phyloP scores from a whole-genome alignment of 2,113 vertebrate genomes.

The Hippocampus guttulatus region DNA sequence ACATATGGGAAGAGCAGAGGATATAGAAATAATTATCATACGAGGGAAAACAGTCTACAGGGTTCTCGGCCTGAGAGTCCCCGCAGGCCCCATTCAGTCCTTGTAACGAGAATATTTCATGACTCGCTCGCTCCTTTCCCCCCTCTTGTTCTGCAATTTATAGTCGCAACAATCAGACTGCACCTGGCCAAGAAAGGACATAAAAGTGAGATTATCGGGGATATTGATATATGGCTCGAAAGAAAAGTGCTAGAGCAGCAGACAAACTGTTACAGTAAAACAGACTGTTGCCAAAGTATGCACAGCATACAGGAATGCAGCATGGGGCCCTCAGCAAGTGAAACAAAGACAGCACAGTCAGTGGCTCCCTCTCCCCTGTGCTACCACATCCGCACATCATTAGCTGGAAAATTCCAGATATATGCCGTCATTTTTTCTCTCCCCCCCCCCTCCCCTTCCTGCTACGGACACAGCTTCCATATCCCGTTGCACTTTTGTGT shows the following conservation, averaged over 20 bases:
- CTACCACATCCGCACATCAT: constrained; percentile 99
- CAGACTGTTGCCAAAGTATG: constrained; percentile 93
- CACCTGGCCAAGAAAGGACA: constrained; percentile 49
- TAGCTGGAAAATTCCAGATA: constrained; percentile 99
- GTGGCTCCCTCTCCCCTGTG: constrained; percentile 88
- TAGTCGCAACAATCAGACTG: constrained; percentile 35
- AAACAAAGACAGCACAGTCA: constrained; percentile 99
- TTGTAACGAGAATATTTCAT: constrained; percentile 61
- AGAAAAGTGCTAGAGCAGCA: constrained; percentile 70
- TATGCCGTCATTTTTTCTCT: constrained; percentile 94
- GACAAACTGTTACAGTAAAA: constrained; percentile 89
- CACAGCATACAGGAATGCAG: constrained; percentile 97
- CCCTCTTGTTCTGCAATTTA: constrained; percentile 32
- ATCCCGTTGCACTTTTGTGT: constrained; percentile 83
- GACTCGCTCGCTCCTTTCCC: constrained; percentile 48
- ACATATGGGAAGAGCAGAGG: constrained; percentile 49
- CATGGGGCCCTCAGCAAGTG: constrained; percentile 87
- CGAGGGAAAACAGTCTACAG: constrained; percentile 33
- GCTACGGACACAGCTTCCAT: constrained; percentile 86
- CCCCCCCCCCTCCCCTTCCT: constrained; percentile 46
- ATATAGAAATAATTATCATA: constrained; percentile 46
- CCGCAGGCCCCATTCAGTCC: constrained; percentile 45
- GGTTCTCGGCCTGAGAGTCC: constrained; percentile 20
- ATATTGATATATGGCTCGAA: constrained; percentile 1
- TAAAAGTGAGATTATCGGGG: constrained; percentile 1